Base-by-base conservation (phyloP, 2,888 invertebrate species). In the Scaptomyza caliginosa region DNA sequence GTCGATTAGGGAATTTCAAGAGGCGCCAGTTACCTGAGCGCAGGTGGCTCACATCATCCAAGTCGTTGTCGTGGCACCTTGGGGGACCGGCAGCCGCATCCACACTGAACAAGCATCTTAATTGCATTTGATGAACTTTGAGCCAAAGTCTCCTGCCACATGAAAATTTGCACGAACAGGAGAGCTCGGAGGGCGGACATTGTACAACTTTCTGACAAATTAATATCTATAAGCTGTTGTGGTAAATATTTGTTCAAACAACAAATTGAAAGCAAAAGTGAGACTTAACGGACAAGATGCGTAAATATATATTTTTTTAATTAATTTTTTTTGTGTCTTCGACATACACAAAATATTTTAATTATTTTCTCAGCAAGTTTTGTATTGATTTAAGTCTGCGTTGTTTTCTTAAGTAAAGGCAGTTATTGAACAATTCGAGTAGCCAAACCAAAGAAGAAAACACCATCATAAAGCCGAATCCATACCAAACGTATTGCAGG, bases 91-190 rank as follows among this genome's bases (percentile, higher is more conserved):
- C 58, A 65, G 24, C 50, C 30, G 28, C 36, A 50, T 45, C 34
- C 45, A 58, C 75, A 43, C 67, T 75, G 68, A 79, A 83, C 89
- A 89, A 89, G 90, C 89, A 89, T 89, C 90, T 89, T 89, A 90
- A 89, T 90, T 89, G 90, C 90, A 81, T 89, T 84, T 83, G 86
- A 88, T 89, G 90, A 89, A 89, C 90, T 89, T 80, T 80, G 79
- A 87, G 90, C 90, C 86, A 86, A 57, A 76, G 74, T 50, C 66
- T 49, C 56, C 60, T 55, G 73, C 68, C 62, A 67, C 64, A 40
- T 42, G n/a, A 57, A 62, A 76, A 80, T 83, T 80, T 71, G 58
- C 68, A 50, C 65, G 23, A 40, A 10, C 19, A 23, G 13, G 3
- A 24, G 49, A 26, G 26, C 34, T 8, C 16, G 17, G 10, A 50